Conservation (phyloP, 2,113 vertebrate genomes). For the Urocynchramus pylzowi region DNA sequence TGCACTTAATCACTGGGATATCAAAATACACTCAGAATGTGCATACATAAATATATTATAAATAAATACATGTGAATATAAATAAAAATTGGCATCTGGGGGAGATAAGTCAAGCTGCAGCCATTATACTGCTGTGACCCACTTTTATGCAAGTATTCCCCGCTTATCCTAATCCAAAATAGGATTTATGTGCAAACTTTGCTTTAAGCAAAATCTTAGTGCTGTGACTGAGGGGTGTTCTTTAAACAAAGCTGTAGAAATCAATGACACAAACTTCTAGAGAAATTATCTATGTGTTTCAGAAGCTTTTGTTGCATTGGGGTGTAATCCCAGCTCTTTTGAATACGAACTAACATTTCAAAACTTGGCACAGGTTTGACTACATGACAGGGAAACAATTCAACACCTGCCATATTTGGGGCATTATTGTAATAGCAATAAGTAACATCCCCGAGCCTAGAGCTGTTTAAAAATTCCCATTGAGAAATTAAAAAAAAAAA, state of each 20-base stretch:
- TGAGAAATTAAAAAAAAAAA: neutral
- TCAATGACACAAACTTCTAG: neutral
- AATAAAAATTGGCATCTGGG: neutral
- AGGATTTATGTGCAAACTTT: neutral
- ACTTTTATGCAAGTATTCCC: neutral
- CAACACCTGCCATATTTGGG: neutral
- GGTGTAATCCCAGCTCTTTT: neutral
- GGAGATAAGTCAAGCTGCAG: neutral
- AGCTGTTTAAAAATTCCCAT: neutral
- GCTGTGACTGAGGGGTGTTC: neutral
- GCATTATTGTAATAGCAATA: neutral
- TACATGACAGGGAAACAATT: neutral
- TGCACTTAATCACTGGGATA: neutral
- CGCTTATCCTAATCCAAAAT: neutral
- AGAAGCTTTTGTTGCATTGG: neutral
- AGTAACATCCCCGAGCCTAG: neutral
- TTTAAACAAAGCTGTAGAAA: neutral
- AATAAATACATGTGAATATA: neutral
- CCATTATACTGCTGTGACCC: neutral
- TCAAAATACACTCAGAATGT: neutral
- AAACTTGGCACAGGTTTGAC: neutral
- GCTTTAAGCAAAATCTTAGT: neutral
- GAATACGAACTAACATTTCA: neutral
- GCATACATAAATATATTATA: neutral
- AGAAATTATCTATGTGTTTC: neutral